Conservation (phyloP, 2,888 invertebrate species). For the Hydraecia micacea region DNA sequence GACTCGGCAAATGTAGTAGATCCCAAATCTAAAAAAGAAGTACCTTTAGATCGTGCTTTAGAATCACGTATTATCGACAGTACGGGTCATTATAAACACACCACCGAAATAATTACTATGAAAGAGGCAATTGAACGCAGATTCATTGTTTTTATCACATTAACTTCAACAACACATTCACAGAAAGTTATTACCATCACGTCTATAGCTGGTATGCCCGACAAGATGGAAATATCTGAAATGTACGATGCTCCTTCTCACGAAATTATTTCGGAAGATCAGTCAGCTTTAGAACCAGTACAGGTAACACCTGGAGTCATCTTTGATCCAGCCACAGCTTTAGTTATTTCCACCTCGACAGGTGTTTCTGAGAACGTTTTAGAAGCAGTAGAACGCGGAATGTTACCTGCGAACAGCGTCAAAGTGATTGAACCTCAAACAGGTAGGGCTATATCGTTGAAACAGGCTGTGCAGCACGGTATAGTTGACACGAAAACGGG, state of each 20-base stretch:
- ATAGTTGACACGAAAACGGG: slow-evolving; percentile 93
- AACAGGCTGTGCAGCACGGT: slow-evolving; percentile 94
- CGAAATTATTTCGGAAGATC: slow-evolving; percentile 75
- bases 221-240: slow-evolving; percentile 93
- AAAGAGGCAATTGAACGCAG: slow-evolving; percentile 93
- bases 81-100: slow-evolving; percentile 93
- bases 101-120: slow-evolving; percentile 91
- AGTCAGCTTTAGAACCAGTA: slow-evolving; percentile 91
- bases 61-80: slow-evolving; percentile 94
- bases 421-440: slow-evolving; percentile 93
- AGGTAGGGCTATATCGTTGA: slow-evolving; percentile 92
- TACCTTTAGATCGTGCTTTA: slow-evolving; percentile 93
- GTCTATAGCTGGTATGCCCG: slow-evolving; percentile 92
- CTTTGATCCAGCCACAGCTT: slow-evolving; percentile 94
- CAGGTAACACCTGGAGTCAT: slow-evolving; percentile 93
- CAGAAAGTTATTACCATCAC: slow-evolving; percentile 93
- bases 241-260: slow-evolving; percentile 71
- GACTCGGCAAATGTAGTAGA: slow-evolving; percentile 95
- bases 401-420: slow-evolving; percentile 92
- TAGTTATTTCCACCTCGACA: slow-evolving; percentile 93
- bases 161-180: slow-evolving; percentile 85
- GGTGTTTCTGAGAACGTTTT: slow-evolving; percentile 93
- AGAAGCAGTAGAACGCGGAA: slow-evolving; percentile 94
- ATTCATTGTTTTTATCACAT: slow-evolving; percentile 91
- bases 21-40: slow-evolving; percentile 92